These are phyloP conservation scores for Siniperca undulata DNA, from an alignment of 2,797 vertebrate genomes.

Conservation along the genomic window DNA sequence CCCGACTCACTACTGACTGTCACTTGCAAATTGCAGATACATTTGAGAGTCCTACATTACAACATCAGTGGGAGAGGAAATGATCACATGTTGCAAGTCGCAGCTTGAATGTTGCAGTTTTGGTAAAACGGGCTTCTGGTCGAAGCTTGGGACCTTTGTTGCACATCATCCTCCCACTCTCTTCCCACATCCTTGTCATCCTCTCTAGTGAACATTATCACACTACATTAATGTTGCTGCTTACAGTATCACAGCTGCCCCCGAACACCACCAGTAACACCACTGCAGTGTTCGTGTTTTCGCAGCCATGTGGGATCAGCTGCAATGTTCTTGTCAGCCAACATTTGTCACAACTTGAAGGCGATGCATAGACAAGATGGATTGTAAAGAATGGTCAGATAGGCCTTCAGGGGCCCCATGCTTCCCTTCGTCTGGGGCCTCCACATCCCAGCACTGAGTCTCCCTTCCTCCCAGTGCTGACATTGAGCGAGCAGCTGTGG, in stretches of 20 bases:
- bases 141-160: not conserved
- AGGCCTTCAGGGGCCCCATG: not conserved
- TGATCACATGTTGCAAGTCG: not conserved
- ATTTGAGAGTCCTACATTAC: not conserved
- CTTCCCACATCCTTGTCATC: not conserved
- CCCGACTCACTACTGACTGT: too few relatives aligned
- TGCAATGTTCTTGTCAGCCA: too few relatives aligned
- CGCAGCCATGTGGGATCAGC: too few relatives aligned
- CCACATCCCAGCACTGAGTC: not conserved
- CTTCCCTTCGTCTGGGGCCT: too few relatives aligned
- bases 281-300: not conserved
- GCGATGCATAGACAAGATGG: not conserved
- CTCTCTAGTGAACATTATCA: not conserved
- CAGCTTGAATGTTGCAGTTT: not conserved
- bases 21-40: not conserved
- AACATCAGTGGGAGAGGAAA: not conserved
- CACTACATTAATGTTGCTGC: not conserved
- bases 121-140: not conserved
- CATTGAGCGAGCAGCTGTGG: conserved; percentile 7
- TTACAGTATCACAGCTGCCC: not conserved
- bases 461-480: not conserved
- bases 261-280: not conserved
- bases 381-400: not conserved
- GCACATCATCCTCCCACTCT: not conserved
- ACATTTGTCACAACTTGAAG: not conserved